Evolutionary conservation across 2,113 vertebrate species (phyloP).

Genomic region (Pao palembangensis): DNA sequence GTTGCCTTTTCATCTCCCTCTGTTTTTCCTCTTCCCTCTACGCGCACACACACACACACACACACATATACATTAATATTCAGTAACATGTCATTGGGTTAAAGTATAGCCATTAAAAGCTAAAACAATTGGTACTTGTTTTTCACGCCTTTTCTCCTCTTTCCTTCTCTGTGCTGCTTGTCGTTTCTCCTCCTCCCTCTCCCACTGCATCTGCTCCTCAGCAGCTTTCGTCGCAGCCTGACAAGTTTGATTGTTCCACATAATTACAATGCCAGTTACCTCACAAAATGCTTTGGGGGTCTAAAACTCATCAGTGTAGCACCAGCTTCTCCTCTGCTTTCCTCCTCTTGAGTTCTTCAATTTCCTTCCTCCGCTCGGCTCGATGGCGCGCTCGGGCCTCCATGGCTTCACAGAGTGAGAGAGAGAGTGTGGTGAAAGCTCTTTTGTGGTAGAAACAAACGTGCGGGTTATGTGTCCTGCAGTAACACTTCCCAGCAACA

Average conservation of each 20-base stretch:
- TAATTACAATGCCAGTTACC: background rate
- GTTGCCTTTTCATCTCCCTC: constrained; percentile 72
- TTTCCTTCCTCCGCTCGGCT: constrained; percentile 77
- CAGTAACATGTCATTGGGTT: background rate
- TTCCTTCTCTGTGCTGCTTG: constrained; percentile 71
- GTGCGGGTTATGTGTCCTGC: constrained; percentile 15
- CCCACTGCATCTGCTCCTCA: constrained; percentile 77
- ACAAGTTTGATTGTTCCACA: background rate
- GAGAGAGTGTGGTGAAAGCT: background rate
- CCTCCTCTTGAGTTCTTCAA: constrained; percentile 81
- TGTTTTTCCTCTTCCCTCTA: constrained; percentile 87
- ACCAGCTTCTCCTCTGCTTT: constrained; percentile 81
- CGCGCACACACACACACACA: constrained; percentile 5
- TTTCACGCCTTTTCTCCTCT: constrained; percentile 81
- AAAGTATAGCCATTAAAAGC: constrained; percentile 13
- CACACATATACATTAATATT: constrained; percentile 7
- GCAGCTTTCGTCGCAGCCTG: constrained; percentile 84
- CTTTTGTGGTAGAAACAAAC: constrained; percentile 3
- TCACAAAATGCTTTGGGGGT: background rate
- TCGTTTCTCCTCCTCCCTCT: constrained; percentile 81
- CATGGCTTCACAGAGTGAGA: constrained; percentile 79
- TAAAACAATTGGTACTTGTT: constrained; percentile 72
- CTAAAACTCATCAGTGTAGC: constrained; percentile 9
- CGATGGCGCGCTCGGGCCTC: constrained; percentile 84
- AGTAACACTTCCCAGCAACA: constrained; percentile 8